Evolutionary conservation across 2,888 invertebrate genomes (phyloP).

Genomic region (Tholera decimalis): DNA sequence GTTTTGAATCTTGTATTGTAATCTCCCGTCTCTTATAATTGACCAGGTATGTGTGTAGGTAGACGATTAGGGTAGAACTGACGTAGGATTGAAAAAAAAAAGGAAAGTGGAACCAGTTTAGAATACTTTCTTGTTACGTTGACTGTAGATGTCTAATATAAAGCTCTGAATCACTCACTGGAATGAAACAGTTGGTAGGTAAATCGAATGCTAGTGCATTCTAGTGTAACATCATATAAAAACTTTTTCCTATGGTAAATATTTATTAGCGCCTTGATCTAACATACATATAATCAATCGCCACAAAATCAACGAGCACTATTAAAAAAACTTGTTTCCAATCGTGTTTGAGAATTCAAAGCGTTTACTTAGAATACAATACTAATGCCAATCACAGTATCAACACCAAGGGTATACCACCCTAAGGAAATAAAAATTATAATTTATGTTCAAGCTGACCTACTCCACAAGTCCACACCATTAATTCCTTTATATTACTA

Average conservation of each 20-base stretch:
- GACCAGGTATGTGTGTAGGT: conserved; percentile 61
- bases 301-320: neutral
- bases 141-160: neutral
- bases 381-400: conserved; percentile 49
- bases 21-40: conserved; percentile 42
- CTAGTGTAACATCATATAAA: too few species aligned
- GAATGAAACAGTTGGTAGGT: conserved; percentile 2
- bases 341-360: conserved; percentile 17
- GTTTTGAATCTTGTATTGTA: conserved; percentile 57
- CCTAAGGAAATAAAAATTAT: conserved; percentile 58
- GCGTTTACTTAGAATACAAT: conserved; percentile 32
- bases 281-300: neutral
- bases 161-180: neutral
- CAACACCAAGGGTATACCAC: conserved; percentile 42
- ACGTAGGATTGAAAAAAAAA: conserved; percentile 30
- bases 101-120: conserved; percentile 44
- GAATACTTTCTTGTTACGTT: conserved; percentile 22
- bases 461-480: conserved; percentile 51
- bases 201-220: neutral
- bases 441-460: conserved; percentile 58
- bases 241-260: neutral
- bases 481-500: conserved; percentile 50
- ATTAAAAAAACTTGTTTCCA: conserved; percentile 21
- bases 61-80: conserved; percentile 42
- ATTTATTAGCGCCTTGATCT: neutral